A percentile compares a stretch with the other conserved stretches of the same genome.
Evolutionary conservation across 2,888 invertebrate species (phyloP).

Genomic region (Petrolisthes cinctipes): DNA sequence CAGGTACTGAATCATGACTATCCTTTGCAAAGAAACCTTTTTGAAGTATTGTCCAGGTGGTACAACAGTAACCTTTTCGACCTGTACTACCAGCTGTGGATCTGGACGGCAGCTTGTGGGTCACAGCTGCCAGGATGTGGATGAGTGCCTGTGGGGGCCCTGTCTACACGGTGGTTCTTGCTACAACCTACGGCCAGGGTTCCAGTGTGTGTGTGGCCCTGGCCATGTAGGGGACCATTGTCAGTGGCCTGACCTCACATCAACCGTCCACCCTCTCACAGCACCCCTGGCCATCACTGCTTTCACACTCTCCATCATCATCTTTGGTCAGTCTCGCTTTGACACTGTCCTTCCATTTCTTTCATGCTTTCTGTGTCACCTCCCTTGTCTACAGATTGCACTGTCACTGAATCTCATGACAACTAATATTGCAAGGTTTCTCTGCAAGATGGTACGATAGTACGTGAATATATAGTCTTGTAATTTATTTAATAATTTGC

Average conservation of each 20-base stretch:
- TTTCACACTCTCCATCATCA: conserved; percentile 30
- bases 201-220: conserved; percentile 43
- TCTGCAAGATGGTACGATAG: no score
- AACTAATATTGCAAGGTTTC: no score
- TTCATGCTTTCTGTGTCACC: not conserved
- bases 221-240: conserved; percentile 34
- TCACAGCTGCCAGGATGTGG: conserved; percentile 22
- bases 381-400: not conserved
- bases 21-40: not conserved
- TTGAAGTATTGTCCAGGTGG: not conserved
- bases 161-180: conserved; percentile 39
- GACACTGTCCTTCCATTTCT: not conserved
- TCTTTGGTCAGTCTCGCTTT: conserved; percentile 18
- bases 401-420: no score
- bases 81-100: conserved; percentile 6
- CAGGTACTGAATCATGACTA: conserved; percentile 7
- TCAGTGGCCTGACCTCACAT: conserved; percentile 29
- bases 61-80: not conserved
- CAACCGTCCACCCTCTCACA: conserved; percentile 10
- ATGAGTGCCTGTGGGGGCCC: conserved; percentile 33
- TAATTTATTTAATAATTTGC: not conserved
- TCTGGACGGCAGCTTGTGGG: conserved; percentile 29
- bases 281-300: conserved; percentile 32
- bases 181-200: conserved; percentile 42
- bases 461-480: no score